phyloP scores from a whole-genome alignment of 2,113 vertebrate species.

The Corydoras sp. region DNA sequence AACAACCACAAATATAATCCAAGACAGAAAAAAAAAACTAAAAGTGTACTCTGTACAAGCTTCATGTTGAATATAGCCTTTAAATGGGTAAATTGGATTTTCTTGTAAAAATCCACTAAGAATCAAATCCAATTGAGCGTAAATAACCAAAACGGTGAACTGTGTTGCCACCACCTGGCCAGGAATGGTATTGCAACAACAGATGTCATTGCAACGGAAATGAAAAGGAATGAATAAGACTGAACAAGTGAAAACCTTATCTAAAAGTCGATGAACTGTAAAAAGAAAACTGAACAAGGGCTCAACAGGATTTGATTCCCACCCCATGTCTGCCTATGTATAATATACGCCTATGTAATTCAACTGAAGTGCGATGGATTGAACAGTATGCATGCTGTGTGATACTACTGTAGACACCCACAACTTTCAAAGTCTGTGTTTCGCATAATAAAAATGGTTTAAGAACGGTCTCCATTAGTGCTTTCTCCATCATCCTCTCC shows the following conservation, averaged over 20 bases:
- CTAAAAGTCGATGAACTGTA: background rate
- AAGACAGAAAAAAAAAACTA: conserved; percentile 11
- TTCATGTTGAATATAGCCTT: background rate
- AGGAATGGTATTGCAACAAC: conserved; percentile 10
- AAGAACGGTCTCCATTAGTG: conserved; percentile 38
- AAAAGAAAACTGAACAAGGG: background rate
- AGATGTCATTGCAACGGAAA: background rate
- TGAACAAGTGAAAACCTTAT: background rate
- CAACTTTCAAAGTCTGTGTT: conserved; percentile 17
- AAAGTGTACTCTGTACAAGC: conserved; percentile 37
- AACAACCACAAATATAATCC: conserved; percentile 13
- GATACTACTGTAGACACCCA: background rate
- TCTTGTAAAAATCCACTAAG: background rate
- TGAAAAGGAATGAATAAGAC: background rate
- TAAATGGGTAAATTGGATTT: background rate
- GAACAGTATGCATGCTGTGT: conserved; percentile 9
- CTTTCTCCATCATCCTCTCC: conserved; percentile 42
- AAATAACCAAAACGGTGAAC: conserved; percentile 10
- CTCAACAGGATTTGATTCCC: conserved; percentile 2
- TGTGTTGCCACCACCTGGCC: conserved; percentile 11
- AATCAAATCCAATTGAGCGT: conserved; percentile 19
- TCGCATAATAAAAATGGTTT: background rate
- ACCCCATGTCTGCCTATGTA: background rate
- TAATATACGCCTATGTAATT: too few relatives aligned
- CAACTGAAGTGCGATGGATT: conserved; percentile 2